Evolutionary conservation across 1,140 invertebrate species (phyloP).

Genomic region (Armadillidium nasatum): DNA sequence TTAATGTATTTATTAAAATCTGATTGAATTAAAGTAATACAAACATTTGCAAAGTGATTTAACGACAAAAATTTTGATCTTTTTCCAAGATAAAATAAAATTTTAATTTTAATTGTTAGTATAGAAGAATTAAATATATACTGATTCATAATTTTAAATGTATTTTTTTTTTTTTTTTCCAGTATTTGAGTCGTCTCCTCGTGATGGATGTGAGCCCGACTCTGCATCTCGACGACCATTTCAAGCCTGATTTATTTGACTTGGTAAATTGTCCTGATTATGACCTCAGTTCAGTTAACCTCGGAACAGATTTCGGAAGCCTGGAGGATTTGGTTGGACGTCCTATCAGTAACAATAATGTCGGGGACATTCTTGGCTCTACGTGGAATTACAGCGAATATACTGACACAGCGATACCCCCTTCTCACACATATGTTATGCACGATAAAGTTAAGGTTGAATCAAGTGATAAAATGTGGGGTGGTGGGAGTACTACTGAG

Average conservation of each 20-base stretch:
- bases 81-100: no score
- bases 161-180: no score
- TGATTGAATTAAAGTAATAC: no score
- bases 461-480: constrained; percentile 45
- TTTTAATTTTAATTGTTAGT: no score
- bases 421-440: neutral
- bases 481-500: constrained; percentile 34
- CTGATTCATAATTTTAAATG: no score
- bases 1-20: no score
- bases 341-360: constrained; percentile 36
- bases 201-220: constrained; percentile 43
- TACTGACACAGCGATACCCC: constrained; percentile 29
- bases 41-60: no score
- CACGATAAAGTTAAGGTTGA: constrained; percentile 35
- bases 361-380: constrained; percentile 32
- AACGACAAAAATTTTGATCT: no score
- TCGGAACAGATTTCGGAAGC: constrained; percentile 34
- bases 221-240: constrained; percentile 36
- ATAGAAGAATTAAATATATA: no score
- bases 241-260: constrained; percentile 40
- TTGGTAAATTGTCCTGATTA: constrained; percentile 36
- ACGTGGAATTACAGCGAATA: constrained; percentile 35
- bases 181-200: neutral
- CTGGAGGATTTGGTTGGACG: constrained; percentile 37
- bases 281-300: constrained; percentile 31